Evolutionary conservation across 2,797 vertebrate species (phyloP), one percentile per base, ranked within the genome.

Genomic region (Xerus rutilus): DNA sequence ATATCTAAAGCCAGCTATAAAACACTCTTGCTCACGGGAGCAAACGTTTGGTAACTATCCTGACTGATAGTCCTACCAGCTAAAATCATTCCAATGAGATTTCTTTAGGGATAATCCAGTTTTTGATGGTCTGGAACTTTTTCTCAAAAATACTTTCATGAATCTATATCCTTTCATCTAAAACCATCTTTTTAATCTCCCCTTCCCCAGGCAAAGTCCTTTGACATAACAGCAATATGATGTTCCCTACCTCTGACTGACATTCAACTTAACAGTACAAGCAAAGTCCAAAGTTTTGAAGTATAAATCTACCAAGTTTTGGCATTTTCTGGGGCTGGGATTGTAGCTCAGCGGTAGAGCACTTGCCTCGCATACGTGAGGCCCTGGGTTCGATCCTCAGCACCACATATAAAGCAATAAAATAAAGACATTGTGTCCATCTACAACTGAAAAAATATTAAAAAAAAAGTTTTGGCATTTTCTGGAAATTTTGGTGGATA

Each of bases 401-500:
- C n/a, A n/a, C n/a, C n/a, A n/a, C n/a, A n/a, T n/a, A n/a, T n/a
- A n/a, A n/a, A n/a, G n/a, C n/a, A n/a, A n/a, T n/a, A n/a, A n/a
- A n/a, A n/a, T n/a, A n/a, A n/a, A n/a, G n/a, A n/a, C n/a, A n/a
- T n/a, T n/a, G n/a, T n/a, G n/a, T n/a, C n/a, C n/a, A n/a, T n/a
- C n/a, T n/a, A n/a, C n/a, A n/a, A n/a, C n/a, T n/a, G n/a, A n/a
- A n/a, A n/a, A n/a, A n/a, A n/a, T n/a, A n/a, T n/a, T n/a, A n/a
- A n/a, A n/a, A n/a, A n/a, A n/a, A n/a, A 86, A 93, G 54, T 14
- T 13, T 18, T 76, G 21, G 67, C 52, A 4, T 5, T 45, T 86
- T 73, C 62, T 81, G 39, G n/a, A 89, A 89, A 76, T 89, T 65
- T 64, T 81, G 47, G 57, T 76, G 54, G 91, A 43, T n/a, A 47